Base-by-base conservation (phyloP, 2,888 invertebrate species). In the Volucella zonaria region DNA sequence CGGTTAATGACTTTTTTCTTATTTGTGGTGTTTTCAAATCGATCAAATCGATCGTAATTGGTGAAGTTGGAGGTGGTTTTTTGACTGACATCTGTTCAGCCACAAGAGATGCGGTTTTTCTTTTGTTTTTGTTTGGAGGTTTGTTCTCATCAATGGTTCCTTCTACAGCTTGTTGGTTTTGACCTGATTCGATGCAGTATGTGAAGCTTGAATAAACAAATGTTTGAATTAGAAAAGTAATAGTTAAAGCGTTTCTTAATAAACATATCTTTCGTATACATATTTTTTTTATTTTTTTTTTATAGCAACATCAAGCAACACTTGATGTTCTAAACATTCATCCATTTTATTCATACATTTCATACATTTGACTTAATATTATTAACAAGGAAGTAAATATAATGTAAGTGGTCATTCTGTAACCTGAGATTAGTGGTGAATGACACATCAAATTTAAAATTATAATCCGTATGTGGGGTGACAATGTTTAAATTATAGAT, bases 101-200 rank as follows among this genome's bases (percentile, higher is more conserved):
- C 3, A 43, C 79, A 6, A 31, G 6, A 45, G 58, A 42, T 18
- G 70, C 52, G 56, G 66, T 56, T 15, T 61, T 58, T n/a, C 47
- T 59, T 18, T 71, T 56, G 31, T 70, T 56, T 11, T 54, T 42
- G 10, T 77, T 73, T 6, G 59, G 31, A 2, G 77, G 51, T 59
- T 67, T 64, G 18, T 81, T 77, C 14, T 81, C 77, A 18, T 81
- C 78, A 2, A 43, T 52, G 14, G 43, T 52, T 8, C 38, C n/a
- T 49, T 71, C 54, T 58, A 56, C 83, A 58, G 31, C 68, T 67
- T 78, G 86, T 85, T 4, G 87, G 78, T 11, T 87, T 71, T 91
- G 90, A 59, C 89, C 89, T 8, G 90, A 89, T 83, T 90, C 89
- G 52, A 91, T 91, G 42, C 88, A 89, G 78, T 90, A 90, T 18